Conservation (phyloP, 2,113 vertebrate species). For the Platanista minor region DNA sequence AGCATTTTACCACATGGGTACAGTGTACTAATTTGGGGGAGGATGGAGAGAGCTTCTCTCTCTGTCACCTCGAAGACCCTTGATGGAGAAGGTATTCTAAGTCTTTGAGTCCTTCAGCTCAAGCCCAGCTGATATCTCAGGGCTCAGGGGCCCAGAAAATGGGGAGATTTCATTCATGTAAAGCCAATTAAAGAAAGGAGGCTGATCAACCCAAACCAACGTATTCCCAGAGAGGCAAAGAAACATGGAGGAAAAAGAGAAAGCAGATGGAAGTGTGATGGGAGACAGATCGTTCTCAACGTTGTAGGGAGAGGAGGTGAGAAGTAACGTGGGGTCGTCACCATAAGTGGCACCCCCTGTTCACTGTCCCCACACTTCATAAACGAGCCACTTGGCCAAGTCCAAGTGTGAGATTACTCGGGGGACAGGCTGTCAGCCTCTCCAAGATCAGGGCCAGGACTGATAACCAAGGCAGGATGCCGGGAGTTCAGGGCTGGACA, state of each 20-base stretch:
- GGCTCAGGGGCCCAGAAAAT: background rate
- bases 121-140: background rate
- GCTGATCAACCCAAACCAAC: background rate
- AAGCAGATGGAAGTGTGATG: background rate
- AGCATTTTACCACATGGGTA: background rate
- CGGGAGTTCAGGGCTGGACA: background rate
- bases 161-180: background rate
- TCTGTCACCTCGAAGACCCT: background rate
- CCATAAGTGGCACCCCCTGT: background rate
- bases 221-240: background rate
- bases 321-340: fast-evolving
- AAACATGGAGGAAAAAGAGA: background rate
- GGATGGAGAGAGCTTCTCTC: background rate
- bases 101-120: background rate
- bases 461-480: background rate
- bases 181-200: background rate
- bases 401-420: background rate
- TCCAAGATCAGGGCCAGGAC: background rate
- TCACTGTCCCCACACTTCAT: background rate
- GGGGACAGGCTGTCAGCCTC: background rate
- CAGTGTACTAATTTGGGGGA: background rate
- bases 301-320: background rate
- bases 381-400: background rate
- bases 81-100: background rate
- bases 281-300: background rate